Conservation (phyloP, 2,797 vertebrate genomes). For the Odontamblyopus lacepedii region DNA sequence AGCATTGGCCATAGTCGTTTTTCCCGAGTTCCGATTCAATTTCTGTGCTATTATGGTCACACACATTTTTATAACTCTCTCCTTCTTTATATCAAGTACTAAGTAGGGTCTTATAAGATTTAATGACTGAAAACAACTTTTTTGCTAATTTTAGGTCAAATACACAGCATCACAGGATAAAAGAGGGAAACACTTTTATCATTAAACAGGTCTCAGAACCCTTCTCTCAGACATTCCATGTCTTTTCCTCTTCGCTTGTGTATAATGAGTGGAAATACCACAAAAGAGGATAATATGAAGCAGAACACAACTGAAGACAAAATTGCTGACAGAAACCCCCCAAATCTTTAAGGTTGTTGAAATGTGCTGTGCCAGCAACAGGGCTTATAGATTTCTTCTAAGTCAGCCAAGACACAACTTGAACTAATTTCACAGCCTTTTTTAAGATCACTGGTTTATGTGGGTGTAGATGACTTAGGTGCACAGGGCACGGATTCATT, state of each 20-base stretch:
- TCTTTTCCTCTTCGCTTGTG: constrained; percentile 38
- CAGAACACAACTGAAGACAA: constrained; percentile 33
- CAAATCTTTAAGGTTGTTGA: constrained; percentile 30
- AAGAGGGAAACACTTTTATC: constrained; percentile 29
- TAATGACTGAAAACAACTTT: background rate
- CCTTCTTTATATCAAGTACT: background rate
- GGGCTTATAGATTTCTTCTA: constrained; percentile 54
- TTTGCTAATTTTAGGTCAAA: background rate
- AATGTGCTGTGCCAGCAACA: constrained; percentile 43
- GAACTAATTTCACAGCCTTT: constrained; percentile 33
- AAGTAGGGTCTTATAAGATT: background rate
- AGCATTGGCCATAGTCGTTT: constrained; percentile 43
- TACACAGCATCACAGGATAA: constrained; percentile 28
- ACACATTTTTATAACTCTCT: background rate
- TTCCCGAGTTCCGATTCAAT: constrained; percentile 26
- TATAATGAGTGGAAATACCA: constrained; percentile 58
- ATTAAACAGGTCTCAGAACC: constrained; percentile 2
- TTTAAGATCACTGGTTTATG: constrained; percentile 7
- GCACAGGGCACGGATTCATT: background rate
- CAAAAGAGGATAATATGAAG: constrained; percentile 23
- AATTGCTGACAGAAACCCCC: constrained; percentile 46
- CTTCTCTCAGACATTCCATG: background rate
- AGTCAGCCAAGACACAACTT: constrained; percentile 32
- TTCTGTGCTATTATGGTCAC: constrained; percentile 27
- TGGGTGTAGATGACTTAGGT: background rate